Conservation (phyloP, 2,113 vertebrate genomes). For the Asarcornis scutulata region DNA sequence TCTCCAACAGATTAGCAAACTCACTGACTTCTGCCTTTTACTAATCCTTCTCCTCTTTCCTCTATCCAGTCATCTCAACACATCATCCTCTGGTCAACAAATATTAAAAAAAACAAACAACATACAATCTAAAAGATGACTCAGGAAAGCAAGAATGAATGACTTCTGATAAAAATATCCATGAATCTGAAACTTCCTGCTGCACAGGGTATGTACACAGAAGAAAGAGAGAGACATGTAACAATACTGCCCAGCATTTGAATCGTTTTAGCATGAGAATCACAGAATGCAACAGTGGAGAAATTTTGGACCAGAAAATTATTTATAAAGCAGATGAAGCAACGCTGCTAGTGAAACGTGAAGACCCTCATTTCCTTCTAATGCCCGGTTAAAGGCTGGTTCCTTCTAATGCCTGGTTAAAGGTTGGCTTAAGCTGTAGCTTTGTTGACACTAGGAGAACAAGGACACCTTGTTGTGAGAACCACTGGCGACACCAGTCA, state of each 20-base stretch:
- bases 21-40: neutral
- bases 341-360: neutral
- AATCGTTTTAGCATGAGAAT: neutral
- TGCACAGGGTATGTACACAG: neutral
- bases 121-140: neutral
- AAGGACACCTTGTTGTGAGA: conserved; percentile 4
- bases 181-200: neutral
- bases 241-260: neutral
- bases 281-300: neutral
- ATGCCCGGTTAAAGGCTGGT: neutral
- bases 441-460: neutral
- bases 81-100: neutral
- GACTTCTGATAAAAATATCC: conserved; percentile 1
- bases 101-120: neutral
- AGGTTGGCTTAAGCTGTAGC: neutral
- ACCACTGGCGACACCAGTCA: neutral
- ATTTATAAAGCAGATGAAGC: neutral
- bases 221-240: neutral
- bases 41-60: neutral
- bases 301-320: neutral
- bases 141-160: neutral
- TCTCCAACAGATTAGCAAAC: neutral
- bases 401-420: neutral
- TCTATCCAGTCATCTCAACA: neutral
- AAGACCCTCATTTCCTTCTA: neutral